Evolutionary conservation across 2,113 vertebrate species (phyloP).

Genomic region (Lepisosteus oculatus): DNA sequence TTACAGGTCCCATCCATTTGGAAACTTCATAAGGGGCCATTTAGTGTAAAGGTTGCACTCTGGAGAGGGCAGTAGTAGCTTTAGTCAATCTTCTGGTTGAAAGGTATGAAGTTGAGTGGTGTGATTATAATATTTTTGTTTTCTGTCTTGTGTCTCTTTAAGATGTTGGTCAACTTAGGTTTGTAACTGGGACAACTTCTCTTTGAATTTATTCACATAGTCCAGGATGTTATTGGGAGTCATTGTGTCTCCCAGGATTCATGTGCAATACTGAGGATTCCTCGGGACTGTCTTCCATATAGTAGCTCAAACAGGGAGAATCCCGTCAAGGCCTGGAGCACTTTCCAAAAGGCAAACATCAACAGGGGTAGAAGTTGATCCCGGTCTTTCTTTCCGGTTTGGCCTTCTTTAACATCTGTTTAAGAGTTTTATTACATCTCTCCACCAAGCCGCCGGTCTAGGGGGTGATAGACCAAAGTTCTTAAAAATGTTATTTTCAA

Average conservation of each 20-base stretch:
- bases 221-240: not conserved
- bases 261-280: not conserved
- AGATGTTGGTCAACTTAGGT: not conserved
- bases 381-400: not conserved
- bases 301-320: constrained; percentile 9
- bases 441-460: no score
- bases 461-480: no score
- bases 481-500: no score
- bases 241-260: constrained; percentile 10
- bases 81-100: not conserved
- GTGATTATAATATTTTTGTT: not conserved
- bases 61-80: not conserved
- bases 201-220: not conserved
- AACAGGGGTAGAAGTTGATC: constrained; percentile 1
- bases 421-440: not conserved
- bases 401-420: not conserved
- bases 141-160: not conserved
- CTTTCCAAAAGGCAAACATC: constrained; percentile 11
- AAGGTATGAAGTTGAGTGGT: not conserved
- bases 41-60: not conserved
- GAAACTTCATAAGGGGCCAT: no score
- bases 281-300: constrained; percentile 1
- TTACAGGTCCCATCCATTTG: no score
- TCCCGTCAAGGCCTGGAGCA: not conserved
- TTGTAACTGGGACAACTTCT: not conserved